Conservation (phyloP, 1,140 invertebrate genomes). For the Aphelenchoides besseyi region DNA sequence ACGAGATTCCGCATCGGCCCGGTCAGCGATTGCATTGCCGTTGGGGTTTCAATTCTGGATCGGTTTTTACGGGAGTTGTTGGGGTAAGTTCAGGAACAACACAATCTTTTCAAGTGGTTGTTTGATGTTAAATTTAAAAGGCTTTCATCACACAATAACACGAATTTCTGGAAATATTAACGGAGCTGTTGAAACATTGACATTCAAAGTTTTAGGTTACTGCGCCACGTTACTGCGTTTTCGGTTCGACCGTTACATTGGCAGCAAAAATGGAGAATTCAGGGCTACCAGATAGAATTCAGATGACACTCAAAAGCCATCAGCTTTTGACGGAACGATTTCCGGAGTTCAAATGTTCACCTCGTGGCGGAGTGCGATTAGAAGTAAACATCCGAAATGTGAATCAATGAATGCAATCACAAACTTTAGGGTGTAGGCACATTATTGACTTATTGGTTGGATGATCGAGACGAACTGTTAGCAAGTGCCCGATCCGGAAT, state of each 20-base stretch:
- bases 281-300: constrained; percentile 45
- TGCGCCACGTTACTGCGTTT: constrained; percentile 52
- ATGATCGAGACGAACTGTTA: constrained; percentile 31
- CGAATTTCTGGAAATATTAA: no score
- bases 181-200: no score
- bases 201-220: no score
- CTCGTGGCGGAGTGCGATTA: constrained; percentile 37
- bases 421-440: constrained; percentile 40
- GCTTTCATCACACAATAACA: no score
- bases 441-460: constrained; percentile 48
- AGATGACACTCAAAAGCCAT: constrained; percentile 49
- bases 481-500: constrained; percentile 17
- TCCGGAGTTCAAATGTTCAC: constrained; percentile 43
- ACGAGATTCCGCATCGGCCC: constrained; percentile 50
- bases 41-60: constrained; percentile 51
- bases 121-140: no score
- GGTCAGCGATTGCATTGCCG: constrained; percentile 46
- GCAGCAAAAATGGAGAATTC: constrained; percentile 53
- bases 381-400: constrained; percentile 22
- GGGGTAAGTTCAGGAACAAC: background rate
- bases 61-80: constrained; percentile 41
- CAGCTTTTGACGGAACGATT: constrained; percentile 45
- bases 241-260: constrained; percentile 36
- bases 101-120: no score
- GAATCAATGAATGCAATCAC: background rate